Percentiles rank a stretch among this genome's conserved stretches.
phyloP scores from a whole-genome alignment of 2,888 invertebrate species.

The Xestobium rufovillosum region DNA sequence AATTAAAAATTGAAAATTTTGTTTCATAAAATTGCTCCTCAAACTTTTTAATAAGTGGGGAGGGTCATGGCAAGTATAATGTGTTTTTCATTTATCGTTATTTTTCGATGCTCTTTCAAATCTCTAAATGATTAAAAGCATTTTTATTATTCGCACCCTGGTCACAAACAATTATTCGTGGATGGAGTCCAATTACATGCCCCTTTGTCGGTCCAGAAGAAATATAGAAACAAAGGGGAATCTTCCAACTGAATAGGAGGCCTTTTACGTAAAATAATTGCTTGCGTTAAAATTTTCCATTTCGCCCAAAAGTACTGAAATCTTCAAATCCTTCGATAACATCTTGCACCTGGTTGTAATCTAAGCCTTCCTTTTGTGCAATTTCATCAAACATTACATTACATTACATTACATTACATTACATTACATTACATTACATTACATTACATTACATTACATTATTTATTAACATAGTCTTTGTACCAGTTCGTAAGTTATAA shows the following conservation, averaged over 20 bases:
- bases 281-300: background rate
- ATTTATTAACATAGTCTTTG: too few species aligned
- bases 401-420: too few species aligned
- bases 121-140: background rate
- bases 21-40: background rate
- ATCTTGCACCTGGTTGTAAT: background rate
- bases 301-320: background rate
- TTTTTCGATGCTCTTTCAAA: too few species aligned
- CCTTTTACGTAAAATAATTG: background rate
- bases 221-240: background rate
- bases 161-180: background rate
- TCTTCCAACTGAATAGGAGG: background rate
- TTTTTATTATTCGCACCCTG: constrained; percentile 2
- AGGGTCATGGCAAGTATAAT: background rate
- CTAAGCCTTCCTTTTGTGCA: background rate
- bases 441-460: too few species aligned
- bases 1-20: too few species aligned
- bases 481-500: too few species aligned
- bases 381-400: background rate
- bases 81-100: constrained; percentile 1
- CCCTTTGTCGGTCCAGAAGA: background rate
- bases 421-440: too few species aligned
- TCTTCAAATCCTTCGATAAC: background rate
- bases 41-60: background rate
- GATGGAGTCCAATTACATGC: background rate